Percentiles rank a stretch among this genome's conserved stretches.
phyloP scores from a whole-genome alignment of 2,113 vertebrate genomes.

The Bufo gargarizans region DNA sequence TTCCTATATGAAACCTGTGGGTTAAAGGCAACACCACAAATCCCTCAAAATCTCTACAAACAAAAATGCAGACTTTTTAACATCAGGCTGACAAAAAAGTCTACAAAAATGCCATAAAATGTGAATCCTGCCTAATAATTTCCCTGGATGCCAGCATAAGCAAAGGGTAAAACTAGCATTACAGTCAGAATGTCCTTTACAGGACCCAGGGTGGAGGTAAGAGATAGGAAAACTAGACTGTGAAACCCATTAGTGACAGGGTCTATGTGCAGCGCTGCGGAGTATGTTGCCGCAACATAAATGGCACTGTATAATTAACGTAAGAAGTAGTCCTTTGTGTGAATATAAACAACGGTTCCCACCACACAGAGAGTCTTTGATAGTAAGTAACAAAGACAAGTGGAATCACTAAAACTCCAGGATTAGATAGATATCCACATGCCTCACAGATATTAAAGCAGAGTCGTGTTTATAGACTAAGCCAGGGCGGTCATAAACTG shows the following conservation, averaged over 20 bases:
- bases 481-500: constrained; percentile 12
- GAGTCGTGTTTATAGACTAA: constrained; percentile 40
- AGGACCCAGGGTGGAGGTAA: neutral
- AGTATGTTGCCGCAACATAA: neutral
- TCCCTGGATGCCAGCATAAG: neutral
- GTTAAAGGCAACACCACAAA: too few relatives aligned
- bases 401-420: constrained; percentile 23
- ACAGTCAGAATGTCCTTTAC: neutral
- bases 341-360: neutral
- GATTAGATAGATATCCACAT: constrained; percentile 47
- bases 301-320: neutral
- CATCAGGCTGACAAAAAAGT: too few relatives aligned
- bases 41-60: too few relatives aligned
- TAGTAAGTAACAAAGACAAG: constrained; percentile 43
- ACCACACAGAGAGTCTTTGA: constrained; percentile 11
- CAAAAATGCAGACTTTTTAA: too few relatives aligned
- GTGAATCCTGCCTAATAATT: neutral
- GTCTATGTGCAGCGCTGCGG: neutral
- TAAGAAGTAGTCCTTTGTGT: neutral
- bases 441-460: constrained; percentile 17
- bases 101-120: too few relatives aligned
- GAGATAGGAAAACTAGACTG: neutral
- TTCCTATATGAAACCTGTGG: too few relatives aligned
- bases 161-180: neutral
- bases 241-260: neutral